Evolutionary conservation across 2,113 vertebrate species (phyloP).

Genomic region (Megaleporinus macrocephalus): DNA sequence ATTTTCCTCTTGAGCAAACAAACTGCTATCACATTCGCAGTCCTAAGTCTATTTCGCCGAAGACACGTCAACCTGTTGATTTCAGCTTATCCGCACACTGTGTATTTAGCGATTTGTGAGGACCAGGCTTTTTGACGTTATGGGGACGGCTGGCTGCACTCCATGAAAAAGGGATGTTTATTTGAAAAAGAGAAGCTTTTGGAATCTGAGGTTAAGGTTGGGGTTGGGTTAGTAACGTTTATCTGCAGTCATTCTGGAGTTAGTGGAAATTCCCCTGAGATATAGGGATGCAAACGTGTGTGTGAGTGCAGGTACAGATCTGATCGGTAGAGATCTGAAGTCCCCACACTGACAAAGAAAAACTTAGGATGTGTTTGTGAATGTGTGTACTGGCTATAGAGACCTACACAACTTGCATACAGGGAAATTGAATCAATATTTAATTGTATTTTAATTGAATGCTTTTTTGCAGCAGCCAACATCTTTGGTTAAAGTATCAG

Average conservation of each 20-base stretch:
- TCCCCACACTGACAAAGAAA: not conserved
- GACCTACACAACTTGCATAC: not conserved
- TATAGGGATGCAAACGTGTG: no score
- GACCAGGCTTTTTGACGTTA: not conserved
- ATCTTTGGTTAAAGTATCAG: not conserved
- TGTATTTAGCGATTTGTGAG: not conserved
- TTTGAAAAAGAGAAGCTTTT: no score
- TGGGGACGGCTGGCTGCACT: no score
- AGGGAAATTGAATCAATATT: slow-evolving; percentile 10
- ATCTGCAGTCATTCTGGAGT: no score
- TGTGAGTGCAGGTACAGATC: no score
- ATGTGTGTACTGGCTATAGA: not conserved
- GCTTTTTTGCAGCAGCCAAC: not conserved
- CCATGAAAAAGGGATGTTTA: no score
- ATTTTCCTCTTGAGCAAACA: slow-evolving; percentile 60
- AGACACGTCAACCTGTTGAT: slow-evolving; percentile 67
- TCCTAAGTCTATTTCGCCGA: slow-evolving; percentile 68
- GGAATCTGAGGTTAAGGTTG: no score
- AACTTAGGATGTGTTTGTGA: not conserved
- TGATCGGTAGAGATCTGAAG: not conserved
- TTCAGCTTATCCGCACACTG: slow-evolving; percentile 22
- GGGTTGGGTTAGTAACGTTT: no score
- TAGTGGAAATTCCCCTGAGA: no score
- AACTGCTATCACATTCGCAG: slow-evolving; percentile 55
- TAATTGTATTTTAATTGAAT: slow-evolving; percentile 1